Base-by-base conservation (phyloP, 2,113 vertebrate genomes). In the Pachypanchax playfairii region DNA sequence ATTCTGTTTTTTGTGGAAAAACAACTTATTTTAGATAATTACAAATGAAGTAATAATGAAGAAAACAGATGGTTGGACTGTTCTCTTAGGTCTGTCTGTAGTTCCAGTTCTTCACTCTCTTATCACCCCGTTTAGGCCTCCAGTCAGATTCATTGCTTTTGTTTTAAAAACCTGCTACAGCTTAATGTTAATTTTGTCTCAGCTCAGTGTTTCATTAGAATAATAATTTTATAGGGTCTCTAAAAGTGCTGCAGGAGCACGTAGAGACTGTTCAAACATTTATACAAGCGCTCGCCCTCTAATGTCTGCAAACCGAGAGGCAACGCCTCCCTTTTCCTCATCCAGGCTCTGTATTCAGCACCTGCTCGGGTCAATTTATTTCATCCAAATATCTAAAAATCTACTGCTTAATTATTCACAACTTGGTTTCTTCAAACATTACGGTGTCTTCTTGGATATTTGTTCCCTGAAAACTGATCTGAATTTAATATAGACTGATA, bases 191-290 rank as follows among this genome's bases (percentile, higher is more conserved):
- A 13, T 26, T 42, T 49, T 50, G 28, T 63, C 47, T 15, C 35
- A 17, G 53, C 50, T 58, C 46, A 57, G 18, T 36, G 26, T 44
- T 54, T 47, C 47, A 5, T 36, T 69, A 58, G 28, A 8, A 31
- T 22, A 71, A 44, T 60, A 65, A 68, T 85, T 73, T 62, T 39
- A 46, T 47, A 38, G 48, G 0, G 41, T 33, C 58, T 64, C 46
- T 15, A 65, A 65, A 63, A 60, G 43, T 24, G 0, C 13, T 54
- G 53, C 59, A 78, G 52, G 35, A 74, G 36, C 70, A 58, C 72
- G 21, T 42, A 80, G 48, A 76, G 39, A 55, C 80, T 83, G 73
- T 85, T 85, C 63, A 87, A 87, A 88, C 77, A 83, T 88, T 86
- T 77, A 84, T 79, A 66, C 67, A 73, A 60, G 63, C 6, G 7